A percentile compares a stretch with the other conserved stretches of the same genome.
phyloP scores from a whole-genome alignment of 2,113 vertebrate species.

The Calonectris borealis region DNA sequence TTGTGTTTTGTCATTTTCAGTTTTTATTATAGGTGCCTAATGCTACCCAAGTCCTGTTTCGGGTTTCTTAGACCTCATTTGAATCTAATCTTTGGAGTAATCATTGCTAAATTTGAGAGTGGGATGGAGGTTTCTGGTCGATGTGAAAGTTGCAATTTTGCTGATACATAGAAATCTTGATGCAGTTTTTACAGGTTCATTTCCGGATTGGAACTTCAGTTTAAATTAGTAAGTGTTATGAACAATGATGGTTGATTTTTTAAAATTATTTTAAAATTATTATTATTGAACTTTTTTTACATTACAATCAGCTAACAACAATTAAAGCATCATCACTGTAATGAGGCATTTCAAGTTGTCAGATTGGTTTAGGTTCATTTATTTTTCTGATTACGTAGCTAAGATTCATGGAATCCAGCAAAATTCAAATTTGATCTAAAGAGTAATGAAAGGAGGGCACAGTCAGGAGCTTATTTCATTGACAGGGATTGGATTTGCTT shows the following conservation, averaged over 20 bases:
- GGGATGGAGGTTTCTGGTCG: not conserved
- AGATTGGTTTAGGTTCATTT: not conserved
- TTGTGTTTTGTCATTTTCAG: not conserved
- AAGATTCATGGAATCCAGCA: conserved; percentile 1
- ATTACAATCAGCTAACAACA: not conserved
- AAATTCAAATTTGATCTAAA: not conserved
- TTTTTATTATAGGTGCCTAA: not conserved
- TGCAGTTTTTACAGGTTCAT: not conserved
- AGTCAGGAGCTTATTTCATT: conserved; percentile 51
- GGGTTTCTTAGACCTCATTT: not conserved
- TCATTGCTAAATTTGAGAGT: not conserved
- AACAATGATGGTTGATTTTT: not conserved
- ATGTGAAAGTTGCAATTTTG: not conserved
- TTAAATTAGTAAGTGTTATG: not conserved
- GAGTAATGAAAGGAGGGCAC: not conserved
- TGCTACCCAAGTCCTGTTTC: not conserved
- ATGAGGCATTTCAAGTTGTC: not conserved
- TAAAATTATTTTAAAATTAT: not conserved
- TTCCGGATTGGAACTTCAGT: not conserved
- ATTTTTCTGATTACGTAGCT: not conserved
- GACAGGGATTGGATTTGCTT: conserved; percentile 58
- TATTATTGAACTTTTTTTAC: not conserved
- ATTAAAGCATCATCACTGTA: not conserved
- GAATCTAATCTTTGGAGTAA: not conserved
- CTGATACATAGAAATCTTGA: not conserved